Evolutionary conservation across 2,797 vertebrate genomes (phyloP), one percentile per base, ranked within the genome.

Genomic region (Alcedo atthis): DNA sequence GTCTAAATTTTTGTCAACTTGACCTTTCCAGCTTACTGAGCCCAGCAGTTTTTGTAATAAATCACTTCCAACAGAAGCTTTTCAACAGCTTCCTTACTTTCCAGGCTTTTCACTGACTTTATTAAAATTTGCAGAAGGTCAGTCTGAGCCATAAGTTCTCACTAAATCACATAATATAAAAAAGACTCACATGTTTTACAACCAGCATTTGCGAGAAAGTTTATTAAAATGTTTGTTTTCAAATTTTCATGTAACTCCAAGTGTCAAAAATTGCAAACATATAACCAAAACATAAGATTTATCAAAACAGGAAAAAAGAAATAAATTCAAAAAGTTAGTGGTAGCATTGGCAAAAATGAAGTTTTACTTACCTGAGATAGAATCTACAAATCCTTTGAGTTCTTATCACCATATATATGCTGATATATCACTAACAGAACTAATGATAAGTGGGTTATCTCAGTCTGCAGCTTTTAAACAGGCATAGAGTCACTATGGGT

Each of bases 1-100:
- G 37, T 69, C 68, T 49, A 73, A 78, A 78, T 91, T 92, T 91
- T 93, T 92, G 78, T 94, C 88, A 93, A 28, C n/a, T 73, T 88
- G 83, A 92, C 70, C 92, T 82, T 95, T 92, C 48, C 57, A 73
- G 22, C 28, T 80, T 91, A 63, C 68, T 67, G 32, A 24, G 42
- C 49, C 37, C 37, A 54, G 45, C 25, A 25, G 19, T 64, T 95
- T 90, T 85, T 80, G 9, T 82, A 69, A 89, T 79, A 79, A 90
- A 85, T 75, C 33, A 58, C 30, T 48, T 67, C 33, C 32, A 33
- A 33, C 32, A 33, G 32, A 33, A 33, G 26, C 10, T 85, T 92
- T 87, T 85, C 54, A 71, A 71, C 18, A 78, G 26, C 43, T 94
- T 92, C 51, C 51, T 88, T 78, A 83, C 30, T 78, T 90, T 15